phyloP scores from a whole-genome alignment of 1,140 invertebrate genomes.

The Heliconius nattereri region DNA sequence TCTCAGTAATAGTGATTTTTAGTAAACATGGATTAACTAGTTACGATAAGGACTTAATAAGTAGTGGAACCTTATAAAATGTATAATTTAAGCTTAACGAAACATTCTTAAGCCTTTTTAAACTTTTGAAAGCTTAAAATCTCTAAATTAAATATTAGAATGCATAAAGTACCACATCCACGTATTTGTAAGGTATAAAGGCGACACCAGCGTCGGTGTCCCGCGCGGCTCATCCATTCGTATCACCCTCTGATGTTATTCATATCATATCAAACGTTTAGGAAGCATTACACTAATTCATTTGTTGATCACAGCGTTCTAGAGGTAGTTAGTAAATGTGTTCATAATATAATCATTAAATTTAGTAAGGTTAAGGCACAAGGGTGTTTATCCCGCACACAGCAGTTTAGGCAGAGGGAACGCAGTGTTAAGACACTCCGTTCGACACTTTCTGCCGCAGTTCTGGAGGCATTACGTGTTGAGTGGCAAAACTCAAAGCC shows the following conservation, averaged over 20 bases:
- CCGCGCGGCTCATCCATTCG: constrained; percentile 65
- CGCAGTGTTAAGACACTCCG: too few relatives aligned
- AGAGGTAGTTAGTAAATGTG: background rate
- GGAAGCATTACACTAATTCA: constrained; percentile 68
- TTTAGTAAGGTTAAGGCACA: too few relatives aligned
- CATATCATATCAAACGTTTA: constrained; percentile 76
- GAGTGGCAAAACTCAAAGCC: too few relatives aligned
- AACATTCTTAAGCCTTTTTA: too few relatives aligned
- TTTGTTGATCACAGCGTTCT: constrained; percentile 40
- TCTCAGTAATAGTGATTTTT: background rate
- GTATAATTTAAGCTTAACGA: too few relatives aligned
- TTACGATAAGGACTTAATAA: too few relatives aligned
- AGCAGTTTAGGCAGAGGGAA: too few relatives aligned
- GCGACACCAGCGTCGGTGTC: constrained; percentile 28
- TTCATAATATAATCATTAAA: background rate
- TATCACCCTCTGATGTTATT: constrained; percentile 74
- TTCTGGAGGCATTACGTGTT: too few relatives aligned
- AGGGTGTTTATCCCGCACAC: too few relatives aligned
- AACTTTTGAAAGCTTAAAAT: too few relatives aligned
- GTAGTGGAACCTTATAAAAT: too few relatives aligned
- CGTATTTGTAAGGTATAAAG: constrained; percentile 31
- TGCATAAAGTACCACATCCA: constrained; percentile 54
- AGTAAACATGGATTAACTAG: background rate
- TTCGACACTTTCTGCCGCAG: too few relatives aligned
- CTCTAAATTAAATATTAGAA: background rate